Evolutionary conservation across 2,888 invertebrate genomes (phyloP).

Genomic region (Drosophila conformis): DNA sequence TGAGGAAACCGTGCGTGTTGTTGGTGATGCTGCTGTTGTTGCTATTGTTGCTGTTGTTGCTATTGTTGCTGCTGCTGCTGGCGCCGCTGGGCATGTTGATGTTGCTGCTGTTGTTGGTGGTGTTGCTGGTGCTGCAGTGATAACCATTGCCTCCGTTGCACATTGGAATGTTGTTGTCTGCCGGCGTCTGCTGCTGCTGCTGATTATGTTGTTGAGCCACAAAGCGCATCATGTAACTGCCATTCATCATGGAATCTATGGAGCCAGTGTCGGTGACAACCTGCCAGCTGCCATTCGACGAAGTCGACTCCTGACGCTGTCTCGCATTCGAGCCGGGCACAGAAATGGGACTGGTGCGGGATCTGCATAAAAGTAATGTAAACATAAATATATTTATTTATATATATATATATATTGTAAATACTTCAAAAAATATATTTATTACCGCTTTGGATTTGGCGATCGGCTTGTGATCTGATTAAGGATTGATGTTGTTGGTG

Average conservation of each 20-base stretch:
- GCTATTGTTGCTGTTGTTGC: conserved; percentile 44
- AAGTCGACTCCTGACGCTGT: conserved; percentile 87
- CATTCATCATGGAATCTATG: conserved; percentile 82
- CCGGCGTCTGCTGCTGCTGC: conserved; percentile 32
- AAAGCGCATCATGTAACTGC: conserved; percentile 79
- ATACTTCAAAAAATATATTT: background rate
- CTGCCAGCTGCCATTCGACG: conserved; percentile 89
- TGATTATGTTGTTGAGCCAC: conserved; percentile 57
- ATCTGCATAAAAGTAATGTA: conserved; percentile 44
- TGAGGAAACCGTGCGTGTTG: conserved; percentile 70
- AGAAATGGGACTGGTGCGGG: conserved; percentile 88
- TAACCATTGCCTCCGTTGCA: conserved; percentile 69
- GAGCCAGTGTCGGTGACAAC: conserved; percentile 89
- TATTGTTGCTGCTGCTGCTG: conserved; percentile 42
- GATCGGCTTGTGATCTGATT: conserved; percentile 82
- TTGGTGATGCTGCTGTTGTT: conserved; percentile 47
- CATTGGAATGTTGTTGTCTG: conserved; percentile 67
- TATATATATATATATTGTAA: no score
- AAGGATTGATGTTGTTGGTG: conserved; percentile 40
- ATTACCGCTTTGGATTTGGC: conserved; percentile 83
- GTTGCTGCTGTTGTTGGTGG: conserved; percentile 38
- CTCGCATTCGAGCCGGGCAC: conserved; percentile 86
- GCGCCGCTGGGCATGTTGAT: conserved; percentile 24
- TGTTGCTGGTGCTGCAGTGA: conserved; percentile 57
- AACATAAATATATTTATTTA: background rate